Percentiles rank a stretch among this genome's conserved stretches.
Evolutionary conservation across 2,113 vertebrate species (phyloP).

Genomic region (Ciconia boyciana): DNA sequence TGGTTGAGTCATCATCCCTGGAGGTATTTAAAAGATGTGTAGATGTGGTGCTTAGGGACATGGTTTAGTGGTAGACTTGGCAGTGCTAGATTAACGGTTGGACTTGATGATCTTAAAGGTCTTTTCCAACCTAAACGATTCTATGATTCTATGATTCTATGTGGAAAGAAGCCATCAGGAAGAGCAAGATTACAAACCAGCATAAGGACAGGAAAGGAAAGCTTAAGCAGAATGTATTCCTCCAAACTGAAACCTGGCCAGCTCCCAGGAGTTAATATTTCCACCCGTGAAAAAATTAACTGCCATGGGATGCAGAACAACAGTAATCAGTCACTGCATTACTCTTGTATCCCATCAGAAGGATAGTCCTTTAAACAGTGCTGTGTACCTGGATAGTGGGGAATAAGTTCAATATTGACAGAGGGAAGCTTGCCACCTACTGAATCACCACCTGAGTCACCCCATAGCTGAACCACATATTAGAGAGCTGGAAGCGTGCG

Average conservation of each 20-base stretch:
- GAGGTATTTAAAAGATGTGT: too few relatives aligned
- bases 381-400: background rate
- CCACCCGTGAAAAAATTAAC: background rate
- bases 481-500: constrained; percentile 3
- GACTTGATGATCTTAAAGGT: too few relatives aligned
- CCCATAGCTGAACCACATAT: constrained; percentile 9
- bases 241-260: background rate
- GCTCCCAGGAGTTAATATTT: background rate
- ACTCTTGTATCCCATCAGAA: background rate
- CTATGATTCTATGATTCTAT: too few relatives aligned
- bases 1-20: too few relatives aligned
- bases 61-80: too few relatives aligned
- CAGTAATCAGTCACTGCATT: fast-evolving
- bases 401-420: constrained; percentile 39
- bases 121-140: too few relatives aligned
- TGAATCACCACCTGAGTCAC: constrained; percentile 9
- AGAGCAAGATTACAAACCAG: background rate
- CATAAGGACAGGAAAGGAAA: background rate
- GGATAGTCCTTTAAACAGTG: background rate
- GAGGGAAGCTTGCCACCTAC: background rate
- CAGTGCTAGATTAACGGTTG: too few relatives aligned
- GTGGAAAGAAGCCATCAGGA: background rate
- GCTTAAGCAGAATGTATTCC: background rate
- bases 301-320: background rate
- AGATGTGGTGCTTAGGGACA: too few relatives aligned